Evolutionary conservation across 2,113 vertebrate genomes (phyloP), one percentile per base, ranked within the genome.

Genomic region (Cercocebus atys): DNA sequence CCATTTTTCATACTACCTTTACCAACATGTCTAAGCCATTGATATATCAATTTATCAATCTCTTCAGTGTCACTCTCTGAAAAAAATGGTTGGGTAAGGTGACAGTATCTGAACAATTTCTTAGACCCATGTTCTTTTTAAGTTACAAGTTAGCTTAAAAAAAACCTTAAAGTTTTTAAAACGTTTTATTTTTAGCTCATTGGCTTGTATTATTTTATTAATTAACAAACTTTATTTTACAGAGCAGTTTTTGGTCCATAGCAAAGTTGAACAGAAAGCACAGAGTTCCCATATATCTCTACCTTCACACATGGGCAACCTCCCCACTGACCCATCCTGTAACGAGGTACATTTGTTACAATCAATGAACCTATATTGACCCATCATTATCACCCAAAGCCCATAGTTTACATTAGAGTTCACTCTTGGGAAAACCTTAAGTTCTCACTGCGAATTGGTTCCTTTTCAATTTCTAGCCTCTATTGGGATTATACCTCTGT

Each of bases 181-280:
- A 75, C 76, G 2, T 17, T 70, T 88, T 82, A 5, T 68, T 82
- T 93, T 85, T 55, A 95, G 32, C 23, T 88, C 23, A 50, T 43
- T 83, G 43, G n/a, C 3, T 73, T 96, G n/a, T 47, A 78, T 18
- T 79, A 32, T 50, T 50, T 50, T 79, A 38, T 76, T 89, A 94
- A 81, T 55, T 40, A 90, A 90, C 52, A 75, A 79, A 88, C n/a
- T 82, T 76, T 73, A 84, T 50, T 97, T 91, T 81, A 93, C 20
- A 78, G 25, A 68, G 18, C 47, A 68, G 18, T 73, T 88, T 52
- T 78, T 68, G 32, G 57, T 47, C 57, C 79, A 79, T 16, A 73
- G 45, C 1, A 90, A 95, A 93, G 55, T 13, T 88, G 27, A 89
- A 3, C 68, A 27, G 38, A 25, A 95, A 73, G 2, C 89, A 86